Percentiles rank a stretch among this genome's conserved stretches.
Conservation (phyloP, 1,140 invertebrate genomes). For the Pectinophora gossypiella region DNA sequence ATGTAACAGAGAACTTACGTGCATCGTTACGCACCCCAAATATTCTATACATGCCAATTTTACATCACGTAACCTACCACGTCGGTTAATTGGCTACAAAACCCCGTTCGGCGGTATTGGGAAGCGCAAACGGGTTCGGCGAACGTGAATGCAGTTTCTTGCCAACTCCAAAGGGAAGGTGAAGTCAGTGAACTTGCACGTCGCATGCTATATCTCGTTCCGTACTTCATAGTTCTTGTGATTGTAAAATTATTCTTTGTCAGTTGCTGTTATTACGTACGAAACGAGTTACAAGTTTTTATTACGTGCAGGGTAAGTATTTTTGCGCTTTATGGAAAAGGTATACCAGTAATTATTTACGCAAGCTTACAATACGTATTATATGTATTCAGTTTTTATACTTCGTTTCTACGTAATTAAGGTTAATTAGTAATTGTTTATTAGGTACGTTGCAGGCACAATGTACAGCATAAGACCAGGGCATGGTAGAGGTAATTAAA, state of each 20-base stretch:
- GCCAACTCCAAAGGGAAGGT: slow-evolving; percentile 52
- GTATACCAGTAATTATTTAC: too few relatives aligned
- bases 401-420: too few relatives aligned
- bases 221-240: slow-evolving; percentile 58
- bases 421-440: too few relatives aligned
- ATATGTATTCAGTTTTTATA: too few relatives aligned
- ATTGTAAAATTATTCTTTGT: slow-evolving; percentile 52
- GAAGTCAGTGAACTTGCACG: slow-evolving; percentile 66
- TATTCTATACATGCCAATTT: slow-evolving; percentile 35
- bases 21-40: slow-evolving; percentile 24
- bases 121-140: slow-evolving; percentile 63
- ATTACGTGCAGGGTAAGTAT: neutral
- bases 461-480: too few relatives aligned
- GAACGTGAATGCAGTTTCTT: slow-evolving; percentile 64
- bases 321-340: neutral
- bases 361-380: too few relatives aligned
- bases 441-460: too few relatives aligned
- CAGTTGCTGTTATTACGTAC: slow-evolving; percentile 15
- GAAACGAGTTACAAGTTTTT: neutral
- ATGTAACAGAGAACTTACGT: slow-evolving; percentile 59
- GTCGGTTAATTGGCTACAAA: slow-evolving; percentile 23
- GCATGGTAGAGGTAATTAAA: too few relatives aligned
- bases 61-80: slow-evolving; percentile 16
- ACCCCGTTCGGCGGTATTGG: slow-evolving; percentile 42
- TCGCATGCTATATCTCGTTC: slow-evolving; percentile 47